Evolutionary conservation across 2,113 vertebrate genomes (phyloP).

Genomic region (Bubo blakistoni): DNA sequence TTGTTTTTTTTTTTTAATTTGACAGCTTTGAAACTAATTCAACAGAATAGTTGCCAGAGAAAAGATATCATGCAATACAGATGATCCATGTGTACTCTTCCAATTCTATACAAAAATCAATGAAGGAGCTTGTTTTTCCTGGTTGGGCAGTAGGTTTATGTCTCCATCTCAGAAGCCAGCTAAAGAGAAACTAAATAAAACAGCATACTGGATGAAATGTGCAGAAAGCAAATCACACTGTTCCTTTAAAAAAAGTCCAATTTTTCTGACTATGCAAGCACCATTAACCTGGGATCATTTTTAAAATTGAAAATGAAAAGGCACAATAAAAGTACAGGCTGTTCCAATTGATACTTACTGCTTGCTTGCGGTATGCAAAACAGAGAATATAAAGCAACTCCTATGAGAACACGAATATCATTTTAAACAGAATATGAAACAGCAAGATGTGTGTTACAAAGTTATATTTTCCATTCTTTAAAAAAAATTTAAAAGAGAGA

Average conservation of each 20-base stretch:
- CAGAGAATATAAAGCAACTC: background rate
- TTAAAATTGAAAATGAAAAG: background rate
- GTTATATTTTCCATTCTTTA: background rate
- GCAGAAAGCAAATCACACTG: background rate
- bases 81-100: background rate
- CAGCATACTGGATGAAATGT: background rate
- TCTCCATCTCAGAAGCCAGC: background rate
- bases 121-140: background rate
- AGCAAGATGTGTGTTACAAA: background rate
- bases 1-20: background rate
- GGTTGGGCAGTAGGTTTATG: background rate
- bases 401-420: background rate
- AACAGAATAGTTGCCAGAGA: background rate
- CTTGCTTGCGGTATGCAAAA: background rate
- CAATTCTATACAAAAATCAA: background rate
- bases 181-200: background rate
- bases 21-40: slow-evolving; percentile 6
- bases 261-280: background rate
- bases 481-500: background rate
- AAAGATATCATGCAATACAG: background rate
- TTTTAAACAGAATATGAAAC: background rate
- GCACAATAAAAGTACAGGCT: background rate
- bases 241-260: background rate
- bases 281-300: background rate
- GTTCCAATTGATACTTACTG: background rate